A percentile compares a stretch with the other conserved stretches of the same genome.
These are phyloP conservation scores for Oceanodroma tethys DNA, from an alignment of 2,113 vertebrate species.

Conservation along the genomic window DNA sequence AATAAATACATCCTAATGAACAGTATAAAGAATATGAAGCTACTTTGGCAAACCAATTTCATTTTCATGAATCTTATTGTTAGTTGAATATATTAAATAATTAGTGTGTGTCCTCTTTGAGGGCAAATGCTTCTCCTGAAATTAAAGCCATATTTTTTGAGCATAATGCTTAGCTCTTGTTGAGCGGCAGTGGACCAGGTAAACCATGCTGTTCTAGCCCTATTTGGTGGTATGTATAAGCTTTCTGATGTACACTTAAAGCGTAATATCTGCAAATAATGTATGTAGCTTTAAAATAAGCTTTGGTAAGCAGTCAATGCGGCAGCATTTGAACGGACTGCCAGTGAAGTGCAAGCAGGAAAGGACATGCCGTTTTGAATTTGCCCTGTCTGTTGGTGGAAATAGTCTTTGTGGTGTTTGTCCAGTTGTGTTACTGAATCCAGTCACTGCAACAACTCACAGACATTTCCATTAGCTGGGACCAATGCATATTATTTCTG, in stretches of 20 bases:
- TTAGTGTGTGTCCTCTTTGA: neutral
- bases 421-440: neutral
- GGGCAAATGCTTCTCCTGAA: neutral
- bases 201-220: neutral
- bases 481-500: neutral
- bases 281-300: neutral
- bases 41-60: neutral
- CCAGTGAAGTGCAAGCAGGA: neutral
- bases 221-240: neutral
- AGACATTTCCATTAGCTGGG: neutral
- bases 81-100: neutral
- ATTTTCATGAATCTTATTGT: neutral
- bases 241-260: neutral
- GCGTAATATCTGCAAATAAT: neutral
- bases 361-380: neutral
- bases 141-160: neutral
- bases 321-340: neutral
- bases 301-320: neutral
- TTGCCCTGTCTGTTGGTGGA: neutral
- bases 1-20: neutral
- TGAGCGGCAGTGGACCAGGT: neutral
- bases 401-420: neutral
- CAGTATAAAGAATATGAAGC: neutral
- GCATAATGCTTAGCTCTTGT: neutral
- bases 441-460: neutral